phyloP scores from a whole-genome alignment of 2,888 invertebrate genomes.

The Cheilosia scutellata region DNA sequence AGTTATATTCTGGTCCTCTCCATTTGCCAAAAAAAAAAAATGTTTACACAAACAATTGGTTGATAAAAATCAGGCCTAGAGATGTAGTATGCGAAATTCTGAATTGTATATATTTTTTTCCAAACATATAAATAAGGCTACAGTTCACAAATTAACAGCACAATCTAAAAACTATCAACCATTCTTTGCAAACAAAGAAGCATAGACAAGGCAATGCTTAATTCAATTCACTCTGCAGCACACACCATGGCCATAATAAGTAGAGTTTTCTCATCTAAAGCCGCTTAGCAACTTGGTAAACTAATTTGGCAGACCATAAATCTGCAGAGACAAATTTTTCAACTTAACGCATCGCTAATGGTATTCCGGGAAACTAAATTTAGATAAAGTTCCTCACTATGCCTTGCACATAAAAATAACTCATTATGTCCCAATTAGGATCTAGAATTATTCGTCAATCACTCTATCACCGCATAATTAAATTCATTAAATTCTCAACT shows the following conservation, averaged over 20 bases:
- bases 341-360: conserved; percentile 25
- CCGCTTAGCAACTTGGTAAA: conserved; percentile 35
- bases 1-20: too few species aligned
- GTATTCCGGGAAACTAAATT: conserved; percentile 37
- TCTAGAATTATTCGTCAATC: conserved; percentile 9
- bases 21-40: too few species aligned
- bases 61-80: too few species aligned
- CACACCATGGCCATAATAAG: conserved; percentile 15
- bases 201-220: too few species aligned
- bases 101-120: too few species aligned
- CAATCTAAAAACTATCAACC: too few species aligned
- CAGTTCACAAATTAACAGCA: too few species aligned
- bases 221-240: neutral
- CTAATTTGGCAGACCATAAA: conserved; percentile 27
- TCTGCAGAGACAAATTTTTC: neutral
- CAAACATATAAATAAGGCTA: too few species aligned
- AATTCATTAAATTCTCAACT: conserved; percentile 27
- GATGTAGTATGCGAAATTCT: too few species aligned
- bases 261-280: conserved; percentile 23
- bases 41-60: too few species aligned
- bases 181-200: too few species aligned
- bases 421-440: conserved; percentile 38
- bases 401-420: conserved; percentile 37
- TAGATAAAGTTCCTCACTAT: conserved; percentile 25
- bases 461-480: conserved; percentile 35